Evolutionary conservation across 2,888 invertebrate genomes (phyloP).

Genomic region (Cryptus viduatorius): DNA sequence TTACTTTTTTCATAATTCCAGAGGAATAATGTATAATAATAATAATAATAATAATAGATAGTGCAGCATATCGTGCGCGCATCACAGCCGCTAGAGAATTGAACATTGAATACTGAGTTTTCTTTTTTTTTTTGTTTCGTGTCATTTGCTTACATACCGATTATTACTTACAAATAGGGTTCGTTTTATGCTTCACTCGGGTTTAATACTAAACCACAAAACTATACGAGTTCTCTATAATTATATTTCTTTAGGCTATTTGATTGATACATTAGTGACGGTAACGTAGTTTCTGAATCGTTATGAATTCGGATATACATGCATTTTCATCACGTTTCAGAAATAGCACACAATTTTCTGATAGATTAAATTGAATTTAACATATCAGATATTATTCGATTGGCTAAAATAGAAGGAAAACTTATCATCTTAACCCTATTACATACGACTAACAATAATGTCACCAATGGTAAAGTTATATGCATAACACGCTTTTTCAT

Average conservation of each 20-base stretch:
- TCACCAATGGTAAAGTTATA: constrained; percentile 1
- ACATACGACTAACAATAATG: background rate
- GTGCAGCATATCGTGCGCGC: constrained; percentile 5
- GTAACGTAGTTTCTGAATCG: background rate
- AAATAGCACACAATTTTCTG: background rate
- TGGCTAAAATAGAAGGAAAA: background rate
- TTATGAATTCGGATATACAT: background rate
- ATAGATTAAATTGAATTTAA: background rate
- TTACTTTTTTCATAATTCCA: background rate
- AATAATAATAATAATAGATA: constrained; percentile 3
- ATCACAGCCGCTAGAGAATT: constrained; percentile 17
- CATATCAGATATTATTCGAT: constrained; percentile 11
- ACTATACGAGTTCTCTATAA: background rate
- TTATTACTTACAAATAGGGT: background rate
- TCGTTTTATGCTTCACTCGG: background rate
- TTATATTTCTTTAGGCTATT: background rate
- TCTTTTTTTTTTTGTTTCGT: background rate
- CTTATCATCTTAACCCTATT: background rate
- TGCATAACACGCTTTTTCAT: background rate
- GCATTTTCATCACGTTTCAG: background rate
- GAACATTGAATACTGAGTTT: constrained; percentile 44
- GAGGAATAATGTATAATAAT: background rate
- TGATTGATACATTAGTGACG: background rate
- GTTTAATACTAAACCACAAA: background rate
- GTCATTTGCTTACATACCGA: constrained; percentile 1